Base-by-base conservation (phyloP, 1,140 invertebrate genomes). In the Hyphantria cunea region DNA sequence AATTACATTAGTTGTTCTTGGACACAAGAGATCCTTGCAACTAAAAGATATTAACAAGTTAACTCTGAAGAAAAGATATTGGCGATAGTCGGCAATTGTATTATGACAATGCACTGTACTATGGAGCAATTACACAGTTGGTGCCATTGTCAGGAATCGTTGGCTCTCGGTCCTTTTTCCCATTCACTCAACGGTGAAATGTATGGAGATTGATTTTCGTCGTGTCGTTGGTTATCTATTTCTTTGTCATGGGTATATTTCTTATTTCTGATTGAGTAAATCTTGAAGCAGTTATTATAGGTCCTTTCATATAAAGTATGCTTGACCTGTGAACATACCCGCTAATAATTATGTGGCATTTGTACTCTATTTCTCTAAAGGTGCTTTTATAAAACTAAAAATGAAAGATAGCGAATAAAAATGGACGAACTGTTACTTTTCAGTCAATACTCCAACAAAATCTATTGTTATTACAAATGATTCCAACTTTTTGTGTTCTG, bases 21-120 rank as follows among this genome's bases (percentile, higher is more conserved):
- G 41, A 56, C 53, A 37, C 10, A 37, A 47, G 42, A 56, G 53
- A 34, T 56, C 32, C 42, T 13, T 10, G 9, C 42, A 14, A 17
- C 42, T 56, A 42, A 34, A 34, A 56, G 41, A 56, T 41, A 56
- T 56, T 56, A 56, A 56, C 45, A 56, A 56, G 41, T 33, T 15
- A 31, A 50, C 51, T 53, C 33, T 10, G 11, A 56, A 37, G 53
- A 45, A 25, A 25, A 5, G 17, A 56, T 32, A 45, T 41, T 56
- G 42, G 25, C 53, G 55, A 55, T 64, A 58, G 66, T 60, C 50
- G 32, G 45, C 64, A 65, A 68, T 68, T 72, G 54, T 68, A 56
- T 72, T 68, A 72, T 68, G 53, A 63, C 62, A 68, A 68, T 72
- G 70, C 66, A 68, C 48, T 70, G 66, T 66, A 47, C 50, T 64